Conservation (phyloP, 2,113 vertebrate genomes). For the Chloroceryle aenea region DNA sequence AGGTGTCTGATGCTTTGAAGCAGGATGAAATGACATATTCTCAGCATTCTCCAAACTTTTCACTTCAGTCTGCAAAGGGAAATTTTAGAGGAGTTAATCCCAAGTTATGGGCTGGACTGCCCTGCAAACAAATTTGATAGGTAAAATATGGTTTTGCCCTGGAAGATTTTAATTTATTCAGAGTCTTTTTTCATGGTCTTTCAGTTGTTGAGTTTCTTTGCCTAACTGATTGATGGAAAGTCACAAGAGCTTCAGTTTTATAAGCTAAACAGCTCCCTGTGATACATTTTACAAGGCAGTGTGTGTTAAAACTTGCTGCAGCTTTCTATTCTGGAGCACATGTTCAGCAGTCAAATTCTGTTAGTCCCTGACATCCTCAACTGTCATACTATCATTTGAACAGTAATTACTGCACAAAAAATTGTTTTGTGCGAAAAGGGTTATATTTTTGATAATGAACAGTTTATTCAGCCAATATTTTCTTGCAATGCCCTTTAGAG, state of each 20-base stretch:
- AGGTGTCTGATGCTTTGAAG: not conserved
- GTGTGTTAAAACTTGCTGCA: slow-evolving; percentile 37
- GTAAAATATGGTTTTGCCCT: not conserved
- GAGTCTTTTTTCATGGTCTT: not conserved
- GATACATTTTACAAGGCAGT: not conserved
- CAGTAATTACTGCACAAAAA: slow-evolving; percentile 7
- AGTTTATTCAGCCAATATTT: not conserved
- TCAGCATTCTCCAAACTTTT: not conserved
- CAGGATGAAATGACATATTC: not conserved
- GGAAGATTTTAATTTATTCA: slow-evolving; percentile 46
- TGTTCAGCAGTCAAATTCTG: slow-evolving; percentile 5
- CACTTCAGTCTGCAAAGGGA: not conserved
- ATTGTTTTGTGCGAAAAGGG: not conserved
- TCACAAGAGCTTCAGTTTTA: not conserved
- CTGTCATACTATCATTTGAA: not conserved
- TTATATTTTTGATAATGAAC: not conserved
- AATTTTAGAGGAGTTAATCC: not conserved
- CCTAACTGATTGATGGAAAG: slow-evolving; percentile 29
- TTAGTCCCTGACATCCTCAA: slow-evolving; percentile 39
- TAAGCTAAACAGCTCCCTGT: not conserved
- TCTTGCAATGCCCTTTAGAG: not conserved
- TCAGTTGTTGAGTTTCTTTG: not conserved
- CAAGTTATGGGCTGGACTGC: not conserved
- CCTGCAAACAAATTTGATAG: not conserved
- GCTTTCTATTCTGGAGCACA: slow-evolving; percentile 58